These are phyloP conservation scores for Hybognathus amarus DNA, from an alignment of 2,797 vertebrate genomes.

Conservation along the genomic window DNA sequence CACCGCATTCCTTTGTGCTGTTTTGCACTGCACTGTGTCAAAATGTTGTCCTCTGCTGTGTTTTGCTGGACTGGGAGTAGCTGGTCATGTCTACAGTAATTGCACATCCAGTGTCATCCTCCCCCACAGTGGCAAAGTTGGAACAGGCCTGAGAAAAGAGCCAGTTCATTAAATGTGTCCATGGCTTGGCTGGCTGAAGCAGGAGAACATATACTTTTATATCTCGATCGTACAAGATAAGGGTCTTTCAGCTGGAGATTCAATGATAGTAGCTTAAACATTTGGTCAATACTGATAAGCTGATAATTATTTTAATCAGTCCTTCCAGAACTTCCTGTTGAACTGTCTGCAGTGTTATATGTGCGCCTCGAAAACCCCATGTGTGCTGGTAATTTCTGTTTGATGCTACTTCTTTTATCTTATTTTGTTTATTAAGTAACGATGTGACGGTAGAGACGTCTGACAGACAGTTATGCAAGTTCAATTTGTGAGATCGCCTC, in stretches of 20 bases:
- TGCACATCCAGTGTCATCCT: conserved; percentile 60
- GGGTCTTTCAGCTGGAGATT: not conserved
- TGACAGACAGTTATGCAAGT: too few relatives aligned
- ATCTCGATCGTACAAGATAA: conserved; percentile 31
- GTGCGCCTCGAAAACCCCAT: too few relatives aligned
- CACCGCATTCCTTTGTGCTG: conserved; percentile 34
- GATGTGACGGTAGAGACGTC: too few relatives aligned
- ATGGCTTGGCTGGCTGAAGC: conserved; percentile 36
- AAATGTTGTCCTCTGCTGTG: conserved; percentile 33
- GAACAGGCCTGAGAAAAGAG: conserved; percentile 52
- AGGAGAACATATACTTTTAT: conserved; percentile 15
- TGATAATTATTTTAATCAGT: not conserved
- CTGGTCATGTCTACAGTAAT: conserved; percentile 59
- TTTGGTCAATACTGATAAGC: not conserved
- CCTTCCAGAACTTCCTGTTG: too few relatives aligned
- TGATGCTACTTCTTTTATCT: too few relatives aligned
- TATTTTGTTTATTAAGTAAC: too few relatives aligned
- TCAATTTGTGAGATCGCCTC: too few relatives aligned
- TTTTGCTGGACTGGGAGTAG: conserved; percentile 52
- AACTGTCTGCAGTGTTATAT: too few relatives aligned
- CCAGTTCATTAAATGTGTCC: conserved; percentile 57
- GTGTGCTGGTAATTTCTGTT: too few relatives aligned
- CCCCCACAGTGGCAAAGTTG: conserved; percentile 58
- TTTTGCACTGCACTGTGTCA: conserved; percentile 31
- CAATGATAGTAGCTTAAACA: not conserved